These are phyloP conservation scores for Lamprotornis superbus DNA, from an alignment of 2,113 vertebrate species.

Conservation along the genomic window DNA sequence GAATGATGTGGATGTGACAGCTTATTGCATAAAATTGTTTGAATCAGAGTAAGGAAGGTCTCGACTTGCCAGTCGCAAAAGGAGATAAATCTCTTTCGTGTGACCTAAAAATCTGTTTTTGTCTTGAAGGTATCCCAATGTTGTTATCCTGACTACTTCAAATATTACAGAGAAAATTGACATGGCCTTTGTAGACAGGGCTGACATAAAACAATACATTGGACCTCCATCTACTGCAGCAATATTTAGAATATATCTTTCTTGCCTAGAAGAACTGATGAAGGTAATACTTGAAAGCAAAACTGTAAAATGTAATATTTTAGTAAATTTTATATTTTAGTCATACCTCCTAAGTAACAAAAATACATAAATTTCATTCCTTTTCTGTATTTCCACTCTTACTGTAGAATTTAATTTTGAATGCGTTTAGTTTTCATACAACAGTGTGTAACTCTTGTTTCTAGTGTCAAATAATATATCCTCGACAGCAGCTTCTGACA, in stretches of 20 bases:
- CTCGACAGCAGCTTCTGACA: conserved; percentile 91
- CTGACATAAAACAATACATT: conserved; percentile 96
- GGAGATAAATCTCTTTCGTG: neutral
- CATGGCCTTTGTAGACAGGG: conserved; percentile 94
- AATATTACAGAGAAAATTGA: conserved; percentile 97
- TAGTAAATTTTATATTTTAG: neutral
- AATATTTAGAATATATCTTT: conserved; percentile 94
- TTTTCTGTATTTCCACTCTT: neutral
- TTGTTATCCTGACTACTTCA: conserved; percentile 95
- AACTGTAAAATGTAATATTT: neutral
- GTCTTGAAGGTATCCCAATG: conserved; percentile 87
- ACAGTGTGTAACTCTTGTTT: neutral
- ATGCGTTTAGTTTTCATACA: neutral
- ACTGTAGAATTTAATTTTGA: neutral
- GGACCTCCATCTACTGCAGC: conserved; percentile 88
- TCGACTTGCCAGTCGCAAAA: neutral
- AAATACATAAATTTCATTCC: neutral
- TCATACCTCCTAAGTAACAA: neutral
- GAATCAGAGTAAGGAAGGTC: neutral
- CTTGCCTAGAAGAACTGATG: conserved; percentile 95
- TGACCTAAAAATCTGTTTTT: conserved; percentile 14
- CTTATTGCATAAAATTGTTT: neutral
- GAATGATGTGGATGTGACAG: neutral
- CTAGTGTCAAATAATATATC: conserved; percentile 93
- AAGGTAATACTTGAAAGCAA: conserved; percentile 78